Base-by-base conservation (phyloP, 2,888 invertebrate genomes). In the Protophormia terraenovae region DNA sequence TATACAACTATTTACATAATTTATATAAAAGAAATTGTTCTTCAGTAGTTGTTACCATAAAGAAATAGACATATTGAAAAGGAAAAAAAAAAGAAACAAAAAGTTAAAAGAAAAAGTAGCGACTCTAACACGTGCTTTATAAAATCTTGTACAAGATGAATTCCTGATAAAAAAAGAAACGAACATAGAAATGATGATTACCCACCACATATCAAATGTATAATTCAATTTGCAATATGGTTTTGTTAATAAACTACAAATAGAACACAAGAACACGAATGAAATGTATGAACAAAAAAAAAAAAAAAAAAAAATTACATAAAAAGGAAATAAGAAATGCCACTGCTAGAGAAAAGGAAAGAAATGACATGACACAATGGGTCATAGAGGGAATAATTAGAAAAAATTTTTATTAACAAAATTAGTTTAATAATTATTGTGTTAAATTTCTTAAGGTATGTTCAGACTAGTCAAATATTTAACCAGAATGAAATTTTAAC, bases 181-280 rank as follows among this genome's bases (percentile, higher is more conserved):
- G 7, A n/a, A 60, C 10, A 35, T 41, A 24, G 12, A 22, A 38
- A 22, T 16, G 45, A 45, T 66, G 53, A 45, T 73, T 50, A 55
- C 55, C 4, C 29, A 38, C 55, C 76, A 67, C 83, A 78, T 66
- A 83, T 73, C 72, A 67, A 82, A 78, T 41, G 29, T 38, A 45
- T 83, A 75, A 83, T 83, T 78, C 64, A 83, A 83, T 79, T 83
- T 75, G 47, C 83, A 62, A 79, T 75, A 79, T 66, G 77, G 66
- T 67, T 83, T 78, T 58, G 35, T 58, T 67, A 66, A 78, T 67
- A 69, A 78, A 82, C 53, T 45, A 45, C 3, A 67, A 73, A 66
- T 35, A 64, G 27, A 38, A 19, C n/a, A 69, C n/a, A 64, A 35
- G 12, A 55, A 14, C 16, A 58, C 14, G n/a, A 47, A 10, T 32